Base-by-base conservation (phyloP, 1,140 invertebrate genomes). In the Nylanderia fulva region DNA sequence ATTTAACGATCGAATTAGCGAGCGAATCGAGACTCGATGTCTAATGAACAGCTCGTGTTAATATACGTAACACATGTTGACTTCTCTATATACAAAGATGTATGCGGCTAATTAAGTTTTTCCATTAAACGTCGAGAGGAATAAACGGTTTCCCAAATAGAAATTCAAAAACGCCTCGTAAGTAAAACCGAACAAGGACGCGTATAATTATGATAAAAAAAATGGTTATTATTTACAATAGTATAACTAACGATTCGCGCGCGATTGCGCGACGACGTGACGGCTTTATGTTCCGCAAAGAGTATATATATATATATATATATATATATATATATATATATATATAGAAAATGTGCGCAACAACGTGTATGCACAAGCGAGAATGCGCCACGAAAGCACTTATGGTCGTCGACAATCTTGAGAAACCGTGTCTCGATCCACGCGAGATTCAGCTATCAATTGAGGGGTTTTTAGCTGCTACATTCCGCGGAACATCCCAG, bases 1-100 rank as follows among this genome's bases (percentile, higher is more conserved):
- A 82, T 82, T 72, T n/a, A n/a, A n/a, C n/a, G n/a, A 72, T 58
- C 52, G 27, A 82, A 72, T 82, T 71, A 80, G 36, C 52, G 8
- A 33, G 18, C 21, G 39, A 72, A 36, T 82, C 56, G 42, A 71
- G 54, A 60, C 39, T 13, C 77, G 4, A 72, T 82, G 27, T 71
- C 36, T 56, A 71, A 80, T 24, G n/a, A 29, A 71, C 48, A 18
- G 33, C 7, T 71, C 45, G 13, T 15, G n/a, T 24, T 45, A 27
- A n/a, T 15, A 18, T 29, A 64, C n/a, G 52, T 8, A 4, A 6
- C 6, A 45, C 24, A 13, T 58, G n/a, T 39, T 13, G 52, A 9
- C 24, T 7, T 9, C 48, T 15, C n/a, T n/a, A n/a, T n/a, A n/a
- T n/a, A n/a, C 4, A 36, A 15, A 58, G 48, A 36, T 76, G 36